Evolutionary conservation across 2,113 vertebrate genomes (phyloP), one percentile per base, ranked within the genome.

Genomic region (Isurus oxyrinchus): DNA sequence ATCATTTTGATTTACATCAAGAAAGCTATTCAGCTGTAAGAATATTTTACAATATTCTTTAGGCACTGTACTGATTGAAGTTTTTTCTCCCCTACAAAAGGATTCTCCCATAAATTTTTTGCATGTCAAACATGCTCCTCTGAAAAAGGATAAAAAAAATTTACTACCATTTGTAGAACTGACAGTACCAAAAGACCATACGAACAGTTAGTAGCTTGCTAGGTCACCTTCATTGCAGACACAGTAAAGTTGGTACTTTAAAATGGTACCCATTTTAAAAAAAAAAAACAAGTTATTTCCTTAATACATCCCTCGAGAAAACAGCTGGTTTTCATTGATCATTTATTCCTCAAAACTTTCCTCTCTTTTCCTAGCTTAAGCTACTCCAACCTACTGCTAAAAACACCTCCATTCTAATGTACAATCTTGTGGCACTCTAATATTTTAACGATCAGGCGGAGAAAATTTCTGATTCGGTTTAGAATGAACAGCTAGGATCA

Each of bases 1-100:
- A 98, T 98, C 91, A 49, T 16, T 72, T 31, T 49, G 61, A 31
- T 44, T 53, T 72, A 72, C 13, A 19, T 49, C 66, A 72, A 72
- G 94, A 76, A 95, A 69, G 44, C 94, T 95, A 49, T 44, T 55
- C 94, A 55, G 49, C 94, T 49, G 44, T 40, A 95, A 95, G 94
- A 95, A 95, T 95, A 95, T 72, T 72, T 31, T 10, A 40, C 55
- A 69, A 72, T 72, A 95, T 95, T 95, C 94, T 95, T 95, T 31
- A 72, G 31, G 61, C 59, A 66, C 19, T 44, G 90, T 44, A 63
- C 59, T 91, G 35, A 40, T 16, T 63, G n/a, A 63, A 63, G 19
- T 63, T 57, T 61, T 72, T 76, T 14, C 7, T 55, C 35, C 72
- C 72, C 94, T 95, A 95, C 94, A 95, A 95, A 69, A 95, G 63